Evolutionary conservation across 2,797 vertebrate species (phyloP), one percentile per base, ranked within the genome.

Genomic region (Anas capensis): DNA sequence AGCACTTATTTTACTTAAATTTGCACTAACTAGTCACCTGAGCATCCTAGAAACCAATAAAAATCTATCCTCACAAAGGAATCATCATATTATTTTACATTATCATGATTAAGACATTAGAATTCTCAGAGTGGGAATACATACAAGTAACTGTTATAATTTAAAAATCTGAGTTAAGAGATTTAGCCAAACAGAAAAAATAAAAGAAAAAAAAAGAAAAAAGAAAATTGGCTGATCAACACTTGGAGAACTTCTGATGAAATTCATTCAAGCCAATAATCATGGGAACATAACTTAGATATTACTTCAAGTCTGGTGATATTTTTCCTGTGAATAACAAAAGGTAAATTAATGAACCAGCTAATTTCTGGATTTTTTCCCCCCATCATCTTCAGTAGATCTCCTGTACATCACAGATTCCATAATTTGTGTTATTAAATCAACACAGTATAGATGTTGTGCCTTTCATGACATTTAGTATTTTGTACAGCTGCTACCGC

Each of bases 401-500:
- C 12, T 60, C 34, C 38, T 49, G 34, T 14, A 61, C 4, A 26
- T 2, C 10, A 38, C 15, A 33, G 31, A 19, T 31, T 38, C 61
- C 21, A 21, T 33, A 4, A 72, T 14, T 42, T 69, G 20, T 23
- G 19, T 29, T 46, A 6, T n/a, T 29, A 49, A 87, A 65, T 27
- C 49, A 61, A n/a, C 19, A 10, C 0, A 17, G 10, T 12, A 14
- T 10, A 2, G 8, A 7, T 2, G 21, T 24, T 4, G 2, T 13
- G 24, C 11, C 48, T 66, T 19, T 75, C 31, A 11, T 3, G 5
- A 3, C 10, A 14, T 31, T 17, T 1, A 0, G 14, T 18, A 21
- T 2, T 8, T 14, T 4, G 16, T 2, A 1, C 0, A 3, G 3
- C 8, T 11, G 23, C n/a, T 31, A 46, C 8, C 31, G 14, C 16